Evolutionary conservation across 2,113 vertebrate genomes (phyloP), one percentile per base, ranked within the genome.

Genomic region (Lagopus muta): DNA sequence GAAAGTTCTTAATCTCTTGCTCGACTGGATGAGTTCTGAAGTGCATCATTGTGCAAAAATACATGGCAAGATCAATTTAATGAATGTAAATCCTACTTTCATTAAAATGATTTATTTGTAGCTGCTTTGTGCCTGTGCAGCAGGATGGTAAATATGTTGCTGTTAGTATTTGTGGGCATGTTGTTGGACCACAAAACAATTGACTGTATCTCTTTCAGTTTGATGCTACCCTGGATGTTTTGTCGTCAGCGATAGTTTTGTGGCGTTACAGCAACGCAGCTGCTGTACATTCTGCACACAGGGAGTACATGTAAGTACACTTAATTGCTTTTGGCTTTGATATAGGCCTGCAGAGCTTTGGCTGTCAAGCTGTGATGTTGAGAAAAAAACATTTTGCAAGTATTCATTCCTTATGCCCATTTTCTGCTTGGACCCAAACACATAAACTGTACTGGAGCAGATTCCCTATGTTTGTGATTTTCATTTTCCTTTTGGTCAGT

Each of bases 251-350:
- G 45, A 99, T 99, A 47, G 99, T 99, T 94, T 80, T 99, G 66
- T 99, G 99, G 99, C 99, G 99, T 86, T 99, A 99, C 96, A 99
- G 99, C 98, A 99, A 99, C 0, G 99, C 99, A 6, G 99, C 99
- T 1, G 99, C 99, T 6, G 99, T 99, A 64, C 99, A 99, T 97
- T 99, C 99, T 18, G 99, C 99, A 2, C 98, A 99, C 95, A 98
- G 99, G 95, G 99, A 99, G 93, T 99, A 99, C 91, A 98, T 99
- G 99, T 99, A 97, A 99, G 99, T 99, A 96, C 64, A 45, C 57
- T 32, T 24, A 40, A 54, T 54, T 65, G 6, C 73, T 76, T 55
- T 61, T 93, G 92, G 82, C 88, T 78, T 7, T 71, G 48, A 5
- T 5, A 43, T 81, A 76, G 75, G 24, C 84, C 60, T 84, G 50